Conservation (phyloP, 1,140 invertebrate species). For the Atopsyche davidsoni region DNA sequence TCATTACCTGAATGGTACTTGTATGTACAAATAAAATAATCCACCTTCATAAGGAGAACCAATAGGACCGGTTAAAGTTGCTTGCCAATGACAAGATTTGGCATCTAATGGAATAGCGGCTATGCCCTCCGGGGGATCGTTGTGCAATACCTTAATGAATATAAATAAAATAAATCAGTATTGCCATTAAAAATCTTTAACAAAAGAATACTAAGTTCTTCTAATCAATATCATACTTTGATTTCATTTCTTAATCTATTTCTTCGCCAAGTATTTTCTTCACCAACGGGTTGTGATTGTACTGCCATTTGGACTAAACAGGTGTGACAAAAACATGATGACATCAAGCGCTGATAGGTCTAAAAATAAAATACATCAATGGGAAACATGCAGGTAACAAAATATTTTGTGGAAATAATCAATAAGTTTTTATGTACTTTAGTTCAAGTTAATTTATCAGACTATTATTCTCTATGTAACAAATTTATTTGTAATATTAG, state of each 20-base stretch:
- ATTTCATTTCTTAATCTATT: constrained; percentile 69
- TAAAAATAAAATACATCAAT: constrained; percentile 28
- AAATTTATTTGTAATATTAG: too few species aligned
- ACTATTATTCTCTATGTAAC: too few species aligned
- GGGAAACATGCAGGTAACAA: too few species aligned
- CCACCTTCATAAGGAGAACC: constrained; percentile 92
- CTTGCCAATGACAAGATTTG: constrained; percentile 84
- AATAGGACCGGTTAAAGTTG: constrained; percentile 80
- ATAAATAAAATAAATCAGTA: constrained; percentile 1
- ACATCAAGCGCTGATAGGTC: constrained; percentile 56
- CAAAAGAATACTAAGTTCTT: background rate
- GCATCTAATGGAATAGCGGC: constrained; percentile 79
- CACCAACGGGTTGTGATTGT: constrained; percentile 52
- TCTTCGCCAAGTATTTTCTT: constrained; percentile 65
- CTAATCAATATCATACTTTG: constrained; percentile 46
- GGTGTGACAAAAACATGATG: constrained; percentile 75
- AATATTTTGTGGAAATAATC: too few species aligned
- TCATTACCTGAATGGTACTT: constrained; percentile 61
- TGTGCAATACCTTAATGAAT: constrained; percentile 51
- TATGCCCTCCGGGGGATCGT: constrained; percentile 86
- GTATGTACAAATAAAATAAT: constrained; percentile 87
- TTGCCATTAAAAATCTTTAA: constrained; percentile 2
- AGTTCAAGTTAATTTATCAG: too few species aligned
- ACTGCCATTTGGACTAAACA: constrained; percentile 75
- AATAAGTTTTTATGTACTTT: too few species aligned